Evolutionary conservation across 2,797 vertebrate genomes (phyloP), one percentile per base, ranked within the genome.

Genomic region (Rhinichthys osculus): DNA sequence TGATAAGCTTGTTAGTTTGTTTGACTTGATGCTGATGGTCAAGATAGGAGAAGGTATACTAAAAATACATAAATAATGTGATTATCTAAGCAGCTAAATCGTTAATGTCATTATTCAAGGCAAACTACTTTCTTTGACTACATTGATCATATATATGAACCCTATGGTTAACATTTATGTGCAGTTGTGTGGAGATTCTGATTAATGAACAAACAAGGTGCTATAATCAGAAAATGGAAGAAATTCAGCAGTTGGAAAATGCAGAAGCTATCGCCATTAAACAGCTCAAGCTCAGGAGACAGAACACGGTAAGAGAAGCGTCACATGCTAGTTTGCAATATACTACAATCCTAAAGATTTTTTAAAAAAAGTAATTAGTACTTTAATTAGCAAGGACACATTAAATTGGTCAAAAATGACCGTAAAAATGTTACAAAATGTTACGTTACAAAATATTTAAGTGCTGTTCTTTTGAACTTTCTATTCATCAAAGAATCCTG

Each of bases 141-240:
- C 27, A 44, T 5, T 66, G 14, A 23, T 52, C 9, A 44, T 13
- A 33, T 13, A 33, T 19, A 7, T 78, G 10, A 57, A 78, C 17
- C 5, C 30, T 21, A 66, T 47, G 27, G 30, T 33, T 71, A 85
- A n/a, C 9, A 13, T 54, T 42, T 2, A 90, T 81, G 42, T 87
- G 10, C 92, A 99, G 98, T 89, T 99, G 98, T 87, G 96, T 99
- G 84, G 98, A 99, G 92, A 96, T 97, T 94, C 93, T 99, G 86
- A 98, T 99, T 86, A 94, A 93, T 35, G 98, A 99, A 87, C 98
- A 99, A 94, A 93, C 97, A 87, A 95, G 96, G 88, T 96, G 95
- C 82, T 99, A 98, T 93, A 97, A 94, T 67, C 94, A 97, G 82
- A 99, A 98, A 93, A 98, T 99, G 98, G 95, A 97, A 85, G 97